phyloP scores from a whole-genome alignment of 2,113 vertebrate genomes.

The Eonycteris spelaea region DNA sequence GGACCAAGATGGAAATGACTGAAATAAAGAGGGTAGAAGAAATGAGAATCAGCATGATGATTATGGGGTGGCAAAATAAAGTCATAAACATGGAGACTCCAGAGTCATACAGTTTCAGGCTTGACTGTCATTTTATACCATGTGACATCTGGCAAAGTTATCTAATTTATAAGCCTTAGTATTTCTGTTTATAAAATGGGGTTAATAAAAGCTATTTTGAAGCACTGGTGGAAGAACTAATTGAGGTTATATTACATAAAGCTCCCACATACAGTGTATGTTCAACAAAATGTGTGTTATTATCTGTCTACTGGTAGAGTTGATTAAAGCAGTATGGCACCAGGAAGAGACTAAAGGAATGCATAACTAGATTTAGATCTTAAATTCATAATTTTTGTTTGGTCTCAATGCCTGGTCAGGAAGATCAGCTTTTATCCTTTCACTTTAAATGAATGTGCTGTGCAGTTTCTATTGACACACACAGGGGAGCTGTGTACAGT shows the following conservation, averaged over 20 bases:
- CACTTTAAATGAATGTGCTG: neutral
- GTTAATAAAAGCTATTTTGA: neutral
- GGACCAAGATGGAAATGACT: neutral
- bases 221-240: neutral
- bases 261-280: neutral
- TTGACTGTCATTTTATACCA: neutral
- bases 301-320: neutral
- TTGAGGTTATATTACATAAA: neutral
- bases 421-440: neutral
- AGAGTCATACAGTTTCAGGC: neutral
- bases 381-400: neutral
- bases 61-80: neutral
- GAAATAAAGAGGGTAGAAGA: neutral
- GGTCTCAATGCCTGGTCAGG: neutral
- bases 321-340: neutral
- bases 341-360: neutral
- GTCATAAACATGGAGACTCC: neutral
- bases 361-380: neutral
- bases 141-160: neutral
- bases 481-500: neutral
- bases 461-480: neutral
- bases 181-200: neutral
- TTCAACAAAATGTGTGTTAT: neutral
- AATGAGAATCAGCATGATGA: neutral
- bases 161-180: neutral